Percentiles rank a stretch among this genome's conserved stretches.
These are phyloP conservation scores for Drosophila carrolli DNA, from an alignment of 1,140 invertebrate genomes.

Conservation along the genomic window DNA sequence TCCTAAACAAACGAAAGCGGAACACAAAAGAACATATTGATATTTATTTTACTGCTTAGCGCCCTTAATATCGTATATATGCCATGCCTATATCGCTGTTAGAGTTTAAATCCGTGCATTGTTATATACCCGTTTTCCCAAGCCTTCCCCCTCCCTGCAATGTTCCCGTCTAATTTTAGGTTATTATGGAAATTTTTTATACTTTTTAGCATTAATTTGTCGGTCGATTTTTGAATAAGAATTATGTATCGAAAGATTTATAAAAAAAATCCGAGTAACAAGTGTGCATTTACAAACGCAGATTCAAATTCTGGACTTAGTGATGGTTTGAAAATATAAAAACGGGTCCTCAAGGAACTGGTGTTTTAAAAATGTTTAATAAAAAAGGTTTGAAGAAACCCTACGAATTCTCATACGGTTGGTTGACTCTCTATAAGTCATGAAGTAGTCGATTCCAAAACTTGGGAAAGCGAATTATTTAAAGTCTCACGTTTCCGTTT, in stretches of 20 bases:
- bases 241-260: constrained; percentile 30
- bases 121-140: constrained; percentile 28
- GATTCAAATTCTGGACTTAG: no score
- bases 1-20: constrained; percentile 33
- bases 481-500: not conserved
- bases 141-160: constrained; percentile 20
- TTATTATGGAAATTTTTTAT: constrained; percentile 46
- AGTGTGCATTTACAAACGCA: not conserved
- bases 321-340: not conserved
- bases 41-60: constrained; percentile 51
- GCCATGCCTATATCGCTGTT: constrained; percentile 25
- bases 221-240: constrained; percentile 42
- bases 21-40: constrained; percentile 50
- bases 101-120: constrained; percentile 42
- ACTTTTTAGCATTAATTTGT: constrained; percentile 46
- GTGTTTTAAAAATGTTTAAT: not conserved
- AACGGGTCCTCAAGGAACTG: not conserved
- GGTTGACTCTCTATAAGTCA: no score
- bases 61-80: constrained; percentile 13
- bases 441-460: not conserved
- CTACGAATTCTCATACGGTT: no score
- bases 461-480: no score
- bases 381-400: not conserved
- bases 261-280: not conserved
- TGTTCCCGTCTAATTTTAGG: constrained; percentile 31